Base-by-base conservation (phyloP, 1,140 invertebrate genomes). In the Idris sp. region DNA sequence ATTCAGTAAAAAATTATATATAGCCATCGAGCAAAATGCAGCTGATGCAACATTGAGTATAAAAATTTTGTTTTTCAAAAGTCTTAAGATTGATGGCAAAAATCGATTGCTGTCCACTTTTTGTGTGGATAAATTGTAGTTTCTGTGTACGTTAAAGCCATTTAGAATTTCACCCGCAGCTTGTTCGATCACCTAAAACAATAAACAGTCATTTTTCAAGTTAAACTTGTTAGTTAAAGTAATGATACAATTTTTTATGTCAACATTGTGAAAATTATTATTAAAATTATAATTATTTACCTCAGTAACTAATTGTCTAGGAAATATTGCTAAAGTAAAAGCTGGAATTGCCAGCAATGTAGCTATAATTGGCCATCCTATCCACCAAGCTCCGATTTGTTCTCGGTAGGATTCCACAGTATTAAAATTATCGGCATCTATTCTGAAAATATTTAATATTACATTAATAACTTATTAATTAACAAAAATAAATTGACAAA, bases 51-150 rank as follows among this genome's bases (percentile, higher is more conserved):
- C 84, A 71, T 92, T 92, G 19, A 89, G 84, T 41, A 92, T 84
- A 0, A 92, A 78, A 61, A 91, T 88, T 74, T 88, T 90, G 58
- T 92, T 93, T 16, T 78, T 88, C 1, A 92, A 74, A 0, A 93
- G 56, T 43, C 92, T 83, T 30, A 82, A 83, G 0, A 92, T 56
- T 0, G 90, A 91, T 33, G 86, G 80, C 18, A 89, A 84, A 74
- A 91, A 92, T 30, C 83, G 84, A 49, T 82, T 48, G 40, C 69
- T 84, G 1, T 78, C 82, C 33, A 81, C 61, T 64, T 82, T 83
- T 46, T 44, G 62, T 8, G 31, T 28, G 4, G 46, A 7, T 1
- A 26, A 38, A 62, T 72, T 77, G 9, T 59, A 62, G n/a, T 38
- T 67, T 46, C 26, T 61, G 59, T 13, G 59, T 11, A 51, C 10